A percentile compares a stretch with the other conserved stretches of the same genome.
Conservation (phyloP, 1,140 invertebrate genomes). For the Hyles euphorbiae region DNA sequence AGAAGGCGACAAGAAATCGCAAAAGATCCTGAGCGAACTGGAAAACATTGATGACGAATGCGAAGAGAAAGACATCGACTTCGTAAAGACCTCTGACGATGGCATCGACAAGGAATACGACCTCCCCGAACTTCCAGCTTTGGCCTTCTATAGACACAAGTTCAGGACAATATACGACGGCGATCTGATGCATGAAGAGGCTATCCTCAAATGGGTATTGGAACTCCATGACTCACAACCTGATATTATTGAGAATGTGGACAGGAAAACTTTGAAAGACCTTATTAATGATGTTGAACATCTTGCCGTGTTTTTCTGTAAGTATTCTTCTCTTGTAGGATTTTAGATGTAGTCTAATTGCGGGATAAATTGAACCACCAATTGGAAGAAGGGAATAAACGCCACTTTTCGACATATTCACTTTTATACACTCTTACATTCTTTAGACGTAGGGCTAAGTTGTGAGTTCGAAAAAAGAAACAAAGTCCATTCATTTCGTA, state of each 20-base stretch:
- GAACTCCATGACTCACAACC: constrained; percentile 88
- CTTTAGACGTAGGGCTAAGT: too few species aligned
- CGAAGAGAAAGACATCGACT: constrained; percentile 93
- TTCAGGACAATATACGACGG: constrained; percentile 92
- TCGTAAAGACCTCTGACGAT: constrained; percentile 94
- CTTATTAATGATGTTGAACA: constrained; percentile 93
- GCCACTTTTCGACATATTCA: too few species aligned
- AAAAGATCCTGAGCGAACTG: constrained; percentile 91
- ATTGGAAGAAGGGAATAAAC: too few species aligned
- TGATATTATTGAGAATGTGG: constrained; percentile 94
- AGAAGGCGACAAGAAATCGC: constrained; percentile 92
- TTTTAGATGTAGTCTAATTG: too few species aligned
- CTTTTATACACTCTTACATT: too few species aligned
- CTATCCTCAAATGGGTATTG: constrained; percentile 92
- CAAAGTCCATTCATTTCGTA: too few species aligned
- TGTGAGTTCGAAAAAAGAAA: too few species aligned
- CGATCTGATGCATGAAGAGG: constrained; percentile 94
- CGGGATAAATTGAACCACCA: too few species aligned
- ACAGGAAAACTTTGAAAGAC: constrained; percentile 91
- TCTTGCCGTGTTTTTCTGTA: constrained; percentile 95
- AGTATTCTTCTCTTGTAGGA: constrained; percentile 61
- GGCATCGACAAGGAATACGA: constrained; percentile 93
- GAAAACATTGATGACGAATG: constrained; percentile 97
- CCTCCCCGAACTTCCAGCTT: constrained; percentile 85
- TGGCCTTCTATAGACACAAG: constrained; percentile 93